Evolutionary conservation across 2,797 vertebrate species (phyloP).

Genomic region (Coregonus sp.): DNA sequence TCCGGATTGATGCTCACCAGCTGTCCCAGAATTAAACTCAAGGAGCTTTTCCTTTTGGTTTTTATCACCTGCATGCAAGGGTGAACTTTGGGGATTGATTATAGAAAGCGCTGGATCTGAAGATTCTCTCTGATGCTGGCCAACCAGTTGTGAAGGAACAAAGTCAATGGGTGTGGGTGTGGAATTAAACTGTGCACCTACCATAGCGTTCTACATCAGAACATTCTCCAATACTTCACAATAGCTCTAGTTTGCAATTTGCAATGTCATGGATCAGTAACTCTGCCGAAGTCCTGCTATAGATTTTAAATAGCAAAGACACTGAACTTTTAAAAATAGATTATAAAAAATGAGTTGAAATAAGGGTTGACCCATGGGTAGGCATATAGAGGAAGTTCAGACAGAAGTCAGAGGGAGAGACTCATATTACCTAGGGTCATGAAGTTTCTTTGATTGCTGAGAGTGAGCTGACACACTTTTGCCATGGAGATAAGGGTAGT

Average conservation of each 20-base stretch:
- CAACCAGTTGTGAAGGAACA: neutral
- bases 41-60: neutral
- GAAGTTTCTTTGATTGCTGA: too few species aligned
- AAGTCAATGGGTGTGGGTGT: neutral
- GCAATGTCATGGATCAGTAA: too few species aligned
- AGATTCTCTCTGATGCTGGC: neutral
- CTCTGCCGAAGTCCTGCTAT: neutral
- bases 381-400: too few species aligned
- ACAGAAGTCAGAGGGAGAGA: too few species aligned
- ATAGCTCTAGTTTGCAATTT: neutral
- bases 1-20: neutral
- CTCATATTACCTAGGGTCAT: too few species aligned
- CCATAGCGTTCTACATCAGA: neutral
- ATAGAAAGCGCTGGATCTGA: neutral
- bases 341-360: neutral
- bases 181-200: neutral
- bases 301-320: neutral
- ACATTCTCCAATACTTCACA: neutral
- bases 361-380: neutral
- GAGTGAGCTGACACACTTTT: too few species aligned
- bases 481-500: too few species aligned
- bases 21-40: neutral
- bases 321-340: neutral
- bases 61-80: conserved; percentile 1
- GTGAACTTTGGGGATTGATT: neutral